A percentile compares a stretch with the other conserved stretches of the same genome.
phyloP scores from a whole-genome alignment of 2,113 vertebrate species.

The Nicator chloris region DNA sequence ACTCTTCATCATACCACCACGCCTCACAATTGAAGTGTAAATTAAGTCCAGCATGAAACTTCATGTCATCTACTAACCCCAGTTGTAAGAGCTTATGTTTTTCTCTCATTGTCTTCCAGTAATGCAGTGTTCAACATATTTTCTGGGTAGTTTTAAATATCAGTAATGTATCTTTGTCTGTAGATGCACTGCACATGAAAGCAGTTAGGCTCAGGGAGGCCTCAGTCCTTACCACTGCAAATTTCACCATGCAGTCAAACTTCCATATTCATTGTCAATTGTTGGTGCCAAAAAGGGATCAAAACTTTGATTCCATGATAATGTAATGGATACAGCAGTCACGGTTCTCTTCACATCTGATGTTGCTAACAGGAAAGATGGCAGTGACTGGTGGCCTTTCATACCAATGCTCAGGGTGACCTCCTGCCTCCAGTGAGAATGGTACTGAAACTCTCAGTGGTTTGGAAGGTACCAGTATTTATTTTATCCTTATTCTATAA shows the following conservation, averaged over 20 bases:
- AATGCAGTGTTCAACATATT: background rate
- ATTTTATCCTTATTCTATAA: background rate
- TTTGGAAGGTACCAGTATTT: background rate
- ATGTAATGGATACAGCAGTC: background rate
- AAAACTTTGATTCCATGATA: background rate
- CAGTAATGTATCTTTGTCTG: background rate
- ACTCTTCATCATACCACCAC: background rate
- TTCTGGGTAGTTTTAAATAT: background rate
- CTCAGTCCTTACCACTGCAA: background rate
- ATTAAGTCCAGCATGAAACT: background rate
- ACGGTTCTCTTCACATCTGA: background rate
- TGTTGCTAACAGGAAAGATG: background rate
- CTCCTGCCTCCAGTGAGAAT: background rate
- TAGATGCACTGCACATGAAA: background rate
- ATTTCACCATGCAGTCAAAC: background rate
- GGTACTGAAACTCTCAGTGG: background rate
- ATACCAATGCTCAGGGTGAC: background rate
- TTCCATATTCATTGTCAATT: background rate
- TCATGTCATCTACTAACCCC: background rate
- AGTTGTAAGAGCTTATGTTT: background rate
- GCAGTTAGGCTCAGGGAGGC: background rate
- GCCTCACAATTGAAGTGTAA: background rate
- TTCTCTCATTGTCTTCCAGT: background rate
- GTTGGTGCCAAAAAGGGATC: background rate
- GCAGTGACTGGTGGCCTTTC: background rate